Conservation (phyloP, 2,113 vertebrate genomes). For the Dendrocopos noguchii region DNA sequence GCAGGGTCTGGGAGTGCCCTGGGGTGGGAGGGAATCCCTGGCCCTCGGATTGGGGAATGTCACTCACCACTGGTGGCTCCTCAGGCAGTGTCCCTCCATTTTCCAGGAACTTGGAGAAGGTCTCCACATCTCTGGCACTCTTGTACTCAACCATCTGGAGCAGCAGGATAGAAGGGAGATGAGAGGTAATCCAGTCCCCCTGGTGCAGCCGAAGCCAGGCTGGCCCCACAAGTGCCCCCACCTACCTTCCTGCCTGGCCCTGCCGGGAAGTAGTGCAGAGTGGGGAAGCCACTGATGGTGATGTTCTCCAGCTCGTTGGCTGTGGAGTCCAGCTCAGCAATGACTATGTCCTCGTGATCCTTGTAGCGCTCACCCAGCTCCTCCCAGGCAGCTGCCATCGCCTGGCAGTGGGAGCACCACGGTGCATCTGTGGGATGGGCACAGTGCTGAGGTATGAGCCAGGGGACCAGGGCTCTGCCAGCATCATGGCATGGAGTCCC, state of each 20-base stretch:
- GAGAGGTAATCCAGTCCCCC: accelerated
- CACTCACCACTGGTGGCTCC: slow-evolving; percentile 33
- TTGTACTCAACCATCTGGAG: slow-evolving; percentile 83
- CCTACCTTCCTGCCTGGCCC: slow-evolving; percentile 83
- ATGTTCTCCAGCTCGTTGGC: slow-evolving; percentile 87
- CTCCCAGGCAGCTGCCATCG: slow-evolving; percentile 86
- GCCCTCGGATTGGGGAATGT: too few relatives aligned
- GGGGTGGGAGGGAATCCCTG: background rate
- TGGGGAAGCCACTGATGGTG: slow-evolving; percentile 80
- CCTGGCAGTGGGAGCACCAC: slow-evolving; percentile 92
- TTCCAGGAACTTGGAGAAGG: slow-evolving; percentile 89
- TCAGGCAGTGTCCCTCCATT: slow-evolving; percentile 79
- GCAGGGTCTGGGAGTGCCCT: background rate
- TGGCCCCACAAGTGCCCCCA: accelerated
- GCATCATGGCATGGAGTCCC: background rate
- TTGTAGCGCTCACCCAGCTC: slow-evolving; percentile 88
- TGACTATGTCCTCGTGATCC: slow-evolving; percentile 83
- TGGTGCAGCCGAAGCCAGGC: background rate
- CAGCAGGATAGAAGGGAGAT: accelerated
- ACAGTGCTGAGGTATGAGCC: accelerated
- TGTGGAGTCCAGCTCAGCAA: slow-evolving; percentile 88
- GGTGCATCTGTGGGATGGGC: slow-evolving; percentile 80
- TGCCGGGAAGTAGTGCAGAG: slow-evolving; percentile 88
- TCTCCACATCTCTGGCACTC: slow-evolving; percentile 84
- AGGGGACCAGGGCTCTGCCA: accelerated